Conservation (phyloP, 1,140 invertebrate species). For the Drosophila erecta region DNA sequence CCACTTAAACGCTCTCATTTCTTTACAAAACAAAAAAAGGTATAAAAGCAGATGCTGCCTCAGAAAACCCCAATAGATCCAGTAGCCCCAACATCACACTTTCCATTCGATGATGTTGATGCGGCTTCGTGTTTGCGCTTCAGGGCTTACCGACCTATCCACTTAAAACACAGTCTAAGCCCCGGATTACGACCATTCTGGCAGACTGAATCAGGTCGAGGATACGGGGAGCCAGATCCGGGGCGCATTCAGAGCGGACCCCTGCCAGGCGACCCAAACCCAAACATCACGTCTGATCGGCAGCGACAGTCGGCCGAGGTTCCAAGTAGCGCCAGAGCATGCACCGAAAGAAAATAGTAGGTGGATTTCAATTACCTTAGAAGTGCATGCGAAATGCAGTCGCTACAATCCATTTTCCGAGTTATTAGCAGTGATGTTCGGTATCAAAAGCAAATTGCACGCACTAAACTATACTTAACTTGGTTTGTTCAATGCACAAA, state of each 20-base stretch:
- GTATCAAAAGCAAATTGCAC: too few species aligned
- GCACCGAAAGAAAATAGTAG: conserved; percentile 9
- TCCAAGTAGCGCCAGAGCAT: conserved; percentile 59
- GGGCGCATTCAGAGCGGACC: conserved; percentile 36
- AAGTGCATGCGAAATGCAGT: too few species aligned
- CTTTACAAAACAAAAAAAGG: neutral
- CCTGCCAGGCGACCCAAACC: conserved; percentile 53
- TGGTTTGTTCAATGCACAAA: too few species aligned
- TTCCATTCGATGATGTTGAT: conserved; percentile 20
- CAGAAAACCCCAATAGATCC: conserved; percentile 31
- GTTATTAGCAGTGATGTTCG: too few species aligned
- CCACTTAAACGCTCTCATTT: conserved; percentile 3
- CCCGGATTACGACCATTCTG: conserved; percentile 48
- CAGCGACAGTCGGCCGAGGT: conserved; percentile 36
- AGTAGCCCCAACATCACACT: conserved; percentile 52
- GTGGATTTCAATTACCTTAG: neutral
- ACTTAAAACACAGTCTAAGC: conserved; percentile 49
- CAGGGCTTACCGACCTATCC: conserved; percentile 47
- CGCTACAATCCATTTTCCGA: too few species aligned
- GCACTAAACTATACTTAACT: too few species aligned
- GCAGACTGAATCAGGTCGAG: conserved; percentile 1
- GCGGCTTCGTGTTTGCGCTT: conserved; percentile 47
- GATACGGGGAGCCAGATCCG: conserved; percentile 25
- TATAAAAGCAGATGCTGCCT: conserved; percentile 17
- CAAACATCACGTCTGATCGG: conserved; percentile 60